Percentiles rank a stretch among this genome's conserved stretches.
These are phyloP conservation scores for Ligdia adustata DNA, from an alignment of 2,888 invertebrate species.

Conservation along the genomic window DNA sequence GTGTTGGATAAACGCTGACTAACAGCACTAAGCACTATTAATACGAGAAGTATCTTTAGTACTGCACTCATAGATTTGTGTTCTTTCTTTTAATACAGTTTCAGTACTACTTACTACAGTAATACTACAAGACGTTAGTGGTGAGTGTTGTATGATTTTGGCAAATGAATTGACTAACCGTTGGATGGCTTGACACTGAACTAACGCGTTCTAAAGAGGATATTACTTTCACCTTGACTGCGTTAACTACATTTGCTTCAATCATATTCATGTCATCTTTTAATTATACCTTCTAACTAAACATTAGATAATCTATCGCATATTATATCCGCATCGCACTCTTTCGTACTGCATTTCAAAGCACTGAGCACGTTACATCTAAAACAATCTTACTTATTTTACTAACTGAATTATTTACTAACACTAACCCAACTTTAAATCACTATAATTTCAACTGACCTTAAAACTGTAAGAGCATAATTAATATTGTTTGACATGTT, in stretches of 20 bases:
- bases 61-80: constrained; percentile 75
- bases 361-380: constrained; percentile 37
- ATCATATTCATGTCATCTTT: constrained; percentile 39
- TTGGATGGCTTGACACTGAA: constrained; percentile 51
- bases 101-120: constrained; percentile 77
- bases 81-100: constrained; percentile 67
- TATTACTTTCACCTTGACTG: constrained; percentile 21
- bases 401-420: no score
- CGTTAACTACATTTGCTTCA: constrained; percentile 37
- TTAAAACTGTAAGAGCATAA: constrained; percentile 11
- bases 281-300: constrained; percentile 12
- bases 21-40: constrained; percentile 79
- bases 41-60: constrained; percentile 59
- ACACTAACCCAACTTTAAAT: constrained; percentile 7
- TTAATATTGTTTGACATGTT: background rate
- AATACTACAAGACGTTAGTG: constrained; percentile 78
- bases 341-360: constrained; percentile 20
- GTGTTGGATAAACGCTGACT: constrained; percentile 69
- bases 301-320: constrained; percentile 16
- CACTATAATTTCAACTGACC: background rate
- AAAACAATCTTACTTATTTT: constrained; percentile 23
- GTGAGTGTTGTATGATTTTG: constrained; percentile 81
- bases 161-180: constrained; percentile 70
- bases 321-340: constrained; percentile 27
- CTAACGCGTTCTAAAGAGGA: constrained; percentile 41